Percentiles rank a stretch among this genome's conserved stretches.
Conservation (phyloP, 2,888 invertebrate genomes). For the Scaptodrosophila latifasciaeformis region DNA sequence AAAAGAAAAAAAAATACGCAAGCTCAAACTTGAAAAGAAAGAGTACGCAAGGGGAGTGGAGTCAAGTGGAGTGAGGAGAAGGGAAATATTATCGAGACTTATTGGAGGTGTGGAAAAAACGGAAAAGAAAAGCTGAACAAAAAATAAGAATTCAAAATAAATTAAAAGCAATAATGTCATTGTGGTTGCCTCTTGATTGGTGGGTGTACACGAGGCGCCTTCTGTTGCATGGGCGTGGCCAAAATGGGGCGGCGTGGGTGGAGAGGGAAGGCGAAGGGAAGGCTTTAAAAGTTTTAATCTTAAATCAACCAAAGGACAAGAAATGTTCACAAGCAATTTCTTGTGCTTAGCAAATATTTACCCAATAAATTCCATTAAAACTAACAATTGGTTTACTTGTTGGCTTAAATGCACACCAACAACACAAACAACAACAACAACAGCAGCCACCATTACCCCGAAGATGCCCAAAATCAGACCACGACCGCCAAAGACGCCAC, state of each 20-base stretch:
- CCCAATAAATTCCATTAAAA: constrained; percentile 63
- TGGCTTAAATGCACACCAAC: constrained; percentile 40
- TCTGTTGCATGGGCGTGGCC: not conserved
- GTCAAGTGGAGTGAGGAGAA: too few species aligned
- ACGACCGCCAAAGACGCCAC: too few species aligned
- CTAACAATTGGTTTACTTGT: constrained; percentile 64
- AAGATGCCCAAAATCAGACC: too few species aligned
- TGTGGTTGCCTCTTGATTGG: constrained; percentile 28
- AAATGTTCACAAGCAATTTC: constrained; percentile 53
- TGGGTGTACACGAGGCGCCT: too few species aligned
- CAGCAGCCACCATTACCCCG: too few species aligned
- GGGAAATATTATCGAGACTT: too few species aligned
- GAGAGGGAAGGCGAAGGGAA: not conserved
- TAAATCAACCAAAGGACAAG: constrained; percentile 44
- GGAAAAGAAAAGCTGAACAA: not conserved
- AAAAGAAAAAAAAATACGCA: too few species aligned
- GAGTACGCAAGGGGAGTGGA: not conserved
- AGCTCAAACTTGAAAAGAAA: not conserved
- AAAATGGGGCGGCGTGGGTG: not conserved
- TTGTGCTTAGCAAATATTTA: constrained; percentile 59
- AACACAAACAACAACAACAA: constrained; percentile 7
- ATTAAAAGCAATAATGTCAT: constrained; percentile 36
- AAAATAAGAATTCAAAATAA: constrained; percentile 29
- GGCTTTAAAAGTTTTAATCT: constrained; percentile 43
- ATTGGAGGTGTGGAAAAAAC: too few species aligned